Evolutionary conservation across 2,113 vertebrate species (phyloP), one percentile per base, ranked within the genome.

Genomic region (Sitta europaea): DNA sequence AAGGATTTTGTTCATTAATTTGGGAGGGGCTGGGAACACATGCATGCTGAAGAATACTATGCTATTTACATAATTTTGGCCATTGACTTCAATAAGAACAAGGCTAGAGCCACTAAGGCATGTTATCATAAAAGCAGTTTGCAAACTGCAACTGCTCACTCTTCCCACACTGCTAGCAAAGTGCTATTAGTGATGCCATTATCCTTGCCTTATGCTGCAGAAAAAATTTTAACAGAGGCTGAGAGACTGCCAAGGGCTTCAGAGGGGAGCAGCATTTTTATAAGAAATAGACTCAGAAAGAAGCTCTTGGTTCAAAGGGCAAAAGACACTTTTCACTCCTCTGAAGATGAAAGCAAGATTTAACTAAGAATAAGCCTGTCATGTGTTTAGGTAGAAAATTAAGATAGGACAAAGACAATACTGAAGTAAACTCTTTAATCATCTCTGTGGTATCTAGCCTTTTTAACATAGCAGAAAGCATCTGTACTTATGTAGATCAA

Each of bases 201-300:
- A 88, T 86, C 54, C 35, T 86, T 5, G 2, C 61, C 84, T 77
- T 29, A 48, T 2, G 3, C 47, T 67, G 76, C 55, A 77, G 59
- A 88, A 86, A 88, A 67, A 77, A 93, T 38, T 47, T 54, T 54
- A 80, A 77, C 57, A 6, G 57, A 50, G 31, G 65, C 86, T 80
- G 75, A 90, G 75, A 28, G 38, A 55, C 63, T 93, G 82, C 79
- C 3, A 14, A 77, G 79, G 55, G 79, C 88, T 82, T 88, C 27
- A 0, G 53, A 88, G 83, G 51, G 55, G 77, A 86, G 51, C 58
- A 43, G 15, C 15, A 3, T 95, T 93, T 93, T 81, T 47, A 86
- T 88, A 93, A 86, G 96, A 96, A 93, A 92, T 16, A 92, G 78
- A 80, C 51, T 88, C 62, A 36, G 79, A 68, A 86, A 76, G 71